A percentile compares a stretch with the other conserved stretches of the same genome.
These are phyloP conservation scores for Nemoura dubitans DNA, from an alignment of 2,888 invertebrate species.

Conservation along the genomic window DNA sequence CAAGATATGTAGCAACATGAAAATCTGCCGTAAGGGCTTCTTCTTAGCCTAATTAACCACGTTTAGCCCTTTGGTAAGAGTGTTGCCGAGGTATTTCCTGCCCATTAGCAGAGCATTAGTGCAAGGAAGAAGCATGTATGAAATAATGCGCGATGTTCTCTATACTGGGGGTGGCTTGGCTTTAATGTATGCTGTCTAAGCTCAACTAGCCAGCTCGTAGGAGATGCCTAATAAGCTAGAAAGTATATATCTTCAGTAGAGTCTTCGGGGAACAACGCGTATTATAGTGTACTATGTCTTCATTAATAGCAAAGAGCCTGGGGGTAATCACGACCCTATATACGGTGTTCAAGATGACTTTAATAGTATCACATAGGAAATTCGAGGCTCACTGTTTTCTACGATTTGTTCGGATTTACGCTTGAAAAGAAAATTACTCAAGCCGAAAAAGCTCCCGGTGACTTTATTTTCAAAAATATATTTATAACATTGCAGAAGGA, in stretches of 20 bases:
- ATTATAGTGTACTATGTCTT: constrained; percentile 39
- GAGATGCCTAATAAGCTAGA: constrained; percentile 24
- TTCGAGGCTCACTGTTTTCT: neutral
- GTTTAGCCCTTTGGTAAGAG: constrained; percentile 38
- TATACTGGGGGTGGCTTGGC: neutral
- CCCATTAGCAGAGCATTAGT: constrained; percentile 39
- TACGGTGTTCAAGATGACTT: constrained; percentile 23
- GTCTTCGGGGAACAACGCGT: constrained; percentile 34
- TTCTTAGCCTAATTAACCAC: constrained; percentile 37
- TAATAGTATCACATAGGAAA: constrained; percentile 13
- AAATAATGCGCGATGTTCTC: constrained; percentile 38
- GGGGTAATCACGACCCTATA: constrained; percentile 36
- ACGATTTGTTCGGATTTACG: neutral
- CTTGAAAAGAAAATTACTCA: too few relatives aligned
- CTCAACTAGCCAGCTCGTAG: constrained; percentile 35
- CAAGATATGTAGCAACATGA: constrained; percentile 15
- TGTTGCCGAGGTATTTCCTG: constrained; percentile 41
- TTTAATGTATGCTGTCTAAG: constrained; percentile 41
- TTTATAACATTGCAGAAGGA: too few relatives aligned
- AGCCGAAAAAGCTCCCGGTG: too few relatives aligned
- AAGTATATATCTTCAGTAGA: constrained; percentile 29
- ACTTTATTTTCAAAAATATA: too few relatives aligned
- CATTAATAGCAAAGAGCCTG: constrained; percentile 30
- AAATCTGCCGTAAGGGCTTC: constrained; percentile 34
- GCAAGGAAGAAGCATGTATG: constrained; percentile 30